Conservation (phyloP, 2,113 vertebrate genomes). For the Agapornis roseicollis region DNA sequence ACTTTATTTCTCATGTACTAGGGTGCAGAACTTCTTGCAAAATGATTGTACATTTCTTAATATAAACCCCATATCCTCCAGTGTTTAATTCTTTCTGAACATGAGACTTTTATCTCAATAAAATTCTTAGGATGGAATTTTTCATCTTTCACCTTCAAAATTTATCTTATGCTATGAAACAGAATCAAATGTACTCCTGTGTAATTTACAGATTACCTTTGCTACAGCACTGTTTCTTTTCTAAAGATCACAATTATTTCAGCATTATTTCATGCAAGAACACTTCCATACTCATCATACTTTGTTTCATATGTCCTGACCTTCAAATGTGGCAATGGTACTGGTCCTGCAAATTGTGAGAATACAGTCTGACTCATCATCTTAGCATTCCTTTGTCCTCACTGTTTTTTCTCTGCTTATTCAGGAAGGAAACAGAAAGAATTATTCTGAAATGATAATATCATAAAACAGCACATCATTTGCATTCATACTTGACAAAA, state of each 20-base stretch:
- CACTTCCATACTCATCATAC: background rate
- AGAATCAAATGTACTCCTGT: background rate
- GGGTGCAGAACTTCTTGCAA: background rate
- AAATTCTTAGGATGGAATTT: background rate
- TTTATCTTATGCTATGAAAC: background rate
- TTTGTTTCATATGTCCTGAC: background rate
- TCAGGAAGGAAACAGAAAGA: background rate
- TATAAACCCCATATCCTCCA: background rate
- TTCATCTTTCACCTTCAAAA: background rate
- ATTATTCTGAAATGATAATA: background rate
- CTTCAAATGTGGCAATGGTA: background rate
- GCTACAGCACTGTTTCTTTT: background rate
- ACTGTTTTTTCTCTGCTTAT: background rate
- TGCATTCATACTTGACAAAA: background rate
- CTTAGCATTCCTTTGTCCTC: background rate
- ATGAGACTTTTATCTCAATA: background rate
- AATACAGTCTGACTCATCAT: background rate
- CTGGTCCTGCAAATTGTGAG: background rate
- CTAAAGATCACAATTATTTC: slow-evolving; percentile 9
- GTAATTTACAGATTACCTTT: background rate
- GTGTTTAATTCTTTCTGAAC: background rate
- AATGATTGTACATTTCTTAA: background rate
- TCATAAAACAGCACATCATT: background rate
- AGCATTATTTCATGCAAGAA: background rate
- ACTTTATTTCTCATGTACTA: background rate